Base-by-base conservation (phyloP, 2,888 invertebrate species). In the Herminia tarsipennalis region DNA sequence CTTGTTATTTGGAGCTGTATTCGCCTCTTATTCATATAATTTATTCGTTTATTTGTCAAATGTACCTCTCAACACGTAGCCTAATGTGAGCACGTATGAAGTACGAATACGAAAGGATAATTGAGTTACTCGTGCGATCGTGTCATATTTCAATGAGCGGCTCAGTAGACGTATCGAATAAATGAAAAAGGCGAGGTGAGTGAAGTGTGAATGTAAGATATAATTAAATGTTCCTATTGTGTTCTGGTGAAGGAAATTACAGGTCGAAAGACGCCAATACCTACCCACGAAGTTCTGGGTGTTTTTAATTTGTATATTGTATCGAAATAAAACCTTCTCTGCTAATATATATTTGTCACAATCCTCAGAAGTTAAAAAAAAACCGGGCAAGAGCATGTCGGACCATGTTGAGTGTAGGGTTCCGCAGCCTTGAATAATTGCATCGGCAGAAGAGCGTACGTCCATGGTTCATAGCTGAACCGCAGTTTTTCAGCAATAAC, bases 91-190 rank as follows among this genome's bases (percentile, higher is more conserved):
- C 6, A 24, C 9, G 9, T 10, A n/a, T 10, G 12, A 2, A 22
- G 1, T 10, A 3, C 12, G 3, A n/a, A 20, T 9, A n/a, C 24
- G 9, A 13, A 33, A 0, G 27, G 20, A 33, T 40, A 33, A 40
- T 27, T 40, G n/a, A n/a, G n/a, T n/a, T n/a, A n/a, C n/a, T n/a
- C n/a, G 9, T 20, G 12, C 13, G 28, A 38, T 33, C 25, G 20
- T 10, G 27, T 32, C 27, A 25, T 33, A 33, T 41, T 33, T 14
- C 8, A 33, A 10, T 16, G 14, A 22, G 14, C 21, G 6, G 9
- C 5, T 29, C 4, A 29, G 12, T 10, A 4, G 12, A 14, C 20
- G n/a, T 21, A 29, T 16, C 21, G 29, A 13, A 21, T 21, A 28
- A 21, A 38, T 28, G 14, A 29, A 22, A 9, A 29, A 22, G 5